These are phyloP conservation scores for Xylocopa sonorina DNA, from an alignment of 1,140 invertebrate genomes.

Conservation along the genomic window DNA sequence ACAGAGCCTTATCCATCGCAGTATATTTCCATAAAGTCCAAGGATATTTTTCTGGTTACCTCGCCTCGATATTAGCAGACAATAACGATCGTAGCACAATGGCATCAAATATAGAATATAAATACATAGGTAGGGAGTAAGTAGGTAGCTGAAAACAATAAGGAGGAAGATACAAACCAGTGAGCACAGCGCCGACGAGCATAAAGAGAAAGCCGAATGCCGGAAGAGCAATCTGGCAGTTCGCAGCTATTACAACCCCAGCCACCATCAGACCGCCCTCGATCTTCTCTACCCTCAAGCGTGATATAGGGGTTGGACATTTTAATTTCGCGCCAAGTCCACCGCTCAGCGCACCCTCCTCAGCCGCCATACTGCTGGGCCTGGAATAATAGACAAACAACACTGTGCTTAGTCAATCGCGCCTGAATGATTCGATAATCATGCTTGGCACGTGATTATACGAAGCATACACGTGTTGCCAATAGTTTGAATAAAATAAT, in stretches of 20 bases:
- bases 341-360: slow-evolving; percentile 74
- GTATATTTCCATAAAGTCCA: too few relatives aligned
- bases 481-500: too few relatives aligned
- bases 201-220: slow-evolving; percentile 89
- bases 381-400: slow-evolving; percentile 74
- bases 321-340: slow-evolving; percentile 82
- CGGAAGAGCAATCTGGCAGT: slow-evolving; percentile 88
- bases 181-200: slow-evolving; percentile 87
- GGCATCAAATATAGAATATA: background rate
- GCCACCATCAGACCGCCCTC: slow-evolving; percentile 88
- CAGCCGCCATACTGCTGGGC: slow-evolving; percentile 80
- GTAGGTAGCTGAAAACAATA: background rate
- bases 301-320: slow-evolving; percentile 84
- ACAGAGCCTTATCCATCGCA: too few relatives aligned
- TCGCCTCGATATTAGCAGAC: background rate
- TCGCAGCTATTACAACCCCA: slow-evolving; percentile 88
- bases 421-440: too few relatives aligned
- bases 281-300: slow-evolving; percentile 88
- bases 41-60: background rate
- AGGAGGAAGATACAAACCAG: slow-evolving; percentile 81
- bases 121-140: background rate
- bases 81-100: background rate
- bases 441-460: too few relatives aligned
- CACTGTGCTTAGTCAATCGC: background rate
- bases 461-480: too few relatives aligned